A percentile compares a stretch with the other conserved stretches of the same genome.
These are phyloP conservation scores for Sinocyclocheilus grahami DNA, from an alignment of 2,113 vertebrate genomes.

Conservation along the genomic window DNA sequence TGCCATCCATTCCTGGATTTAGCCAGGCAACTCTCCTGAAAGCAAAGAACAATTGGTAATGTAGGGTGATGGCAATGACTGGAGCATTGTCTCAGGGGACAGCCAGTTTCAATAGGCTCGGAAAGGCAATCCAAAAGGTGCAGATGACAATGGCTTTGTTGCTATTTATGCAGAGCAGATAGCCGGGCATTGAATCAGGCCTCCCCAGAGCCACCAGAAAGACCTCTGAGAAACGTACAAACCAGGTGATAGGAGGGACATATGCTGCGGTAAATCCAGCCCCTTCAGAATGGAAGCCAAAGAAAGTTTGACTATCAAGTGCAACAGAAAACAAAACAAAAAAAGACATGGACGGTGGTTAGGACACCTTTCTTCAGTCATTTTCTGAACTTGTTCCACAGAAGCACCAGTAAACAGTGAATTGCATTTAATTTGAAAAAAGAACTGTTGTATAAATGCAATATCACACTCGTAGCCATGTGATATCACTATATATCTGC, in stretches of 20 bases:
- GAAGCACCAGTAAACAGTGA: background rate
- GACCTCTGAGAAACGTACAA: slow-evolving; percentile 37
- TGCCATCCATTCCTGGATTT: slow-evolving; percentile 73
- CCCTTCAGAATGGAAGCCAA: slow-evolving; percentile 24
- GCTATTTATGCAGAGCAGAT: slow-evolving; percentile 73
- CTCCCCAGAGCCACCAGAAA: slow-evolving; percentile 29
- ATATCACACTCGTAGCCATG: too few relatives aligned
- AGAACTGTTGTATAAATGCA: background rate
- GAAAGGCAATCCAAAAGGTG: slow-evolving; percentile 78
- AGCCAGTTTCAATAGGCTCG: slow-evolving; percentile 78
- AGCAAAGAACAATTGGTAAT: slow-evolving; percentile 77
- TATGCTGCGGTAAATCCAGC: slow-evolving; percentile 1
- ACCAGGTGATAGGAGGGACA: slow-evolving; percentile 44
- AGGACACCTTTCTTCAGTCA: background rate
- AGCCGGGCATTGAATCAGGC: slow-evolving; percentile 66
- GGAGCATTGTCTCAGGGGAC: slow-evolving; percentile 77
- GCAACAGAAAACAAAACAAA: background rate
- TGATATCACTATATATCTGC: too few relatives aligned
- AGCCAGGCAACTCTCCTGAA: slow-evolving; percentile 78
- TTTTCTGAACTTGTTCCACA: background rate
- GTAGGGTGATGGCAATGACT: slow-evolving; percentile 77
- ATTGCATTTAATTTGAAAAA: background rate
- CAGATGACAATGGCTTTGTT: slow-evolving; percentile 76
- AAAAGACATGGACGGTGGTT: background rate
- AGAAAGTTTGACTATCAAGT: slow-evolving; percentile 27